Base-by-base conservation (phyloP, 2,113 vertebrate genomes). In the Oncorhynchus mykiss region DNA sequence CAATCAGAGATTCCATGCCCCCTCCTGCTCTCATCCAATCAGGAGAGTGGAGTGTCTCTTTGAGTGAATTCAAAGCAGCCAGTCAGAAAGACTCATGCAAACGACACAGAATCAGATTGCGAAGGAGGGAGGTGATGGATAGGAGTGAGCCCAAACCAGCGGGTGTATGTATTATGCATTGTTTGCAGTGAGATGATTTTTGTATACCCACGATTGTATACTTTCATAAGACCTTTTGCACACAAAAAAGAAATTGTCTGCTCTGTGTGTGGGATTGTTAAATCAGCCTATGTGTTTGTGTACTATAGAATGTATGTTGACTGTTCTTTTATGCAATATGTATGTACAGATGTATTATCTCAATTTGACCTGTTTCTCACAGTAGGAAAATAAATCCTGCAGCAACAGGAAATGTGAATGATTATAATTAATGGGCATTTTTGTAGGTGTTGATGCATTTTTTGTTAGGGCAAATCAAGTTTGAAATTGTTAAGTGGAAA, bases 1-100 rank as follows among this genome's bases (percentile, higher is more conserved):
- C 77, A 76, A 73, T 82, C 31, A 79, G 54, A 71, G 67, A 45
- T 45, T 70, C 51, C 78, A 83, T 29, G 39, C 72, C 87, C 75
- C 71, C 67, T 71, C 27, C 71, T 59, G 51, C 74, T 66, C 31
- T 72, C 76, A 74, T 71, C 91, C 88, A 91, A 88, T 92, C 76
- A 75, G 73, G 65, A 34, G 29, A 72, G n/a, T 18, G 81, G 77
- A 77, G 71, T 16, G 0, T 11, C 39, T 45, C 39, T 39, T 39
- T 45, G 60, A 51, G 65, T 81, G 45, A 84, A 77, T 74, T 72
- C 57, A 2, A 7, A 65, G 34, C 74, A 80, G 81, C 87, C 84
- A 89, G 82, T 88, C 70, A 72, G 69, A 77, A 22, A n/a, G 34
- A 11, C 8, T 27, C 29, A 84, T 71, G 78, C 80, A 80, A 45